Base-by-base conservation (phyloP, 2,888 invertebrate genomes). In the Aleiodes alternator region DNA sequence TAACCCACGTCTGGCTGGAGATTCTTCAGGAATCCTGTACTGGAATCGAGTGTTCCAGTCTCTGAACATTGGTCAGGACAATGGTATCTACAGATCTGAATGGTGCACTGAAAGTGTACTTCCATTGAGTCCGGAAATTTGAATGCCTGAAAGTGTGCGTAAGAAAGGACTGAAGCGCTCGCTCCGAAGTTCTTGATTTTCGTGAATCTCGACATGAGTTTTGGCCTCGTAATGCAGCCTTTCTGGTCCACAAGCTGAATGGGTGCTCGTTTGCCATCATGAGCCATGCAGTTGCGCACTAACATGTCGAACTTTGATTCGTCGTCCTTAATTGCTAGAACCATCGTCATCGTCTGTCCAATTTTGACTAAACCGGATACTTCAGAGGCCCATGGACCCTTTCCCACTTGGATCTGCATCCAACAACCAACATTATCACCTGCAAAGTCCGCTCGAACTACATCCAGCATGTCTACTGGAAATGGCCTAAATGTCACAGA, bases 71-170 rank as follows among this genome's bases (percentile, higher is more conserved):
- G 97, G 81, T 97, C 97, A 0, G 97, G 97, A 85, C 97, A 97
- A 84, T 96, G 95, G 85, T 96, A 96, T 82, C 97, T 92, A 88
- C 97, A 97, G 84, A 97, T 97, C 89, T 97, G 97, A 79, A 97
- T 97, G 43, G 97, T 97, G 88, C 97, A 97, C 88, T 97, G 97
- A 92, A 97, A 97, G 88, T 97, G 97, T 0, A 97, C 97, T 88
- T 97, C 97, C 97, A 97, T 97, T 0, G 97, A 97, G 87, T 97
- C 97, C 0, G 97, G 97, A 91, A 97, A 97, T 87, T 97, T 97
- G 90, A 97, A 97, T 0, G 97, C 97, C 90, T 97, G 97, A 93
- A 97, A 97, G 89, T 97, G 96, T 0, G 97, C 97, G 87, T 97
- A 97, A 0, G 96, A 96, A 0, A 97, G 90, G 0, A 97, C 97